Evolutionary conservation across 2,797 vertebrate species (phyloP).

Genomic region (Lagodon rhomboides): DNA sequence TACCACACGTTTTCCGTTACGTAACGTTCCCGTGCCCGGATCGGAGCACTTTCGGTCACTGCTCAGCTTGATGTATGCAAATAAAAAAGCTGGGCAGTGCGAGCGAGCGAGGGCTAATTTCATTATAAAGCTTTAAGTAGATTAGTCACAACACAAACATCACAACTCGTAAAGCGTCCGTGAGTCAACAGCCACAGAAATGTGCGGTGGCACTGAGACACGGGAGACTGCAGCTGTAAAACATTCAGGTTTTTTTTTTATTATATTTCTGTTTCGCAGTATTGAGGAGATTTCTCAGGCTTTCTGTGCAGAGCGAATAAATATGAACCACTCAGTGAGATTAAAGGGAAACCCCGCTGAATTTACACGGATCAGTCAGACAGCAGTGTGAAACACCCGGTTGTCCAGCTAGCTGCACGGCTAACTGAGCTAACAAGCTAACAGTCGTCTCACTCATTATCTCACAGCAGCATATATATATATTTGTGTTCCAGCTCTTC

Average conservation of each 20-base stretch:
- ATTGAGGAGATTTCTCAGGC: background rate
- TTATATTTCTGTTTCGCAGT: background rate
- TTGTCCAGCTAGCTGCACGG: too few species aligned
- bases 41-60: constrained; percentile 8
- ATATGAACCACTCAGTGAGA: background rate
- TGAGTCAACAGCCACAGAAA: constrained; percentile 16
- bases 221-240: background rate
- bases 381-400: too few species aligned
- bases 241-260: background rate
- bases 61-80: constrained; percentile 31
- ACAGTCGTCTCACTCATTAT: too few species aligned
- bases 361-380: background rate
- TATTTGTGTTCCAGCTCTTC: background rate
- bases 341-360: background rate
- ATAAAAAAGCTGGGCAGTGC: constrained; percentile 25
- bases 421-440: too few species aligned
- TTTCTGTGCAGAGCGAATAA: background rate
- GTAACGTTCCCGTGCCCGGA: background rate
- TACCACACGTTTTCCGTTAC: constrained; percentile 8
- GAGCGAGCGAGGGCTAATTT: constrained; percentile 30
- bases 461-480: background rate
- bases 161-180: constrained; percentile 6
- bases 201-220: background rate
- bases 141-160: constrained; percentile 51
- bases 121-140: constrained; percentile 40